Percentiles rank a stretch among this genome's conserved stretches.
phyloP scores from a whole-genome alignment of 2,797 vertebrate species.

The Falco berigora region DNA sequence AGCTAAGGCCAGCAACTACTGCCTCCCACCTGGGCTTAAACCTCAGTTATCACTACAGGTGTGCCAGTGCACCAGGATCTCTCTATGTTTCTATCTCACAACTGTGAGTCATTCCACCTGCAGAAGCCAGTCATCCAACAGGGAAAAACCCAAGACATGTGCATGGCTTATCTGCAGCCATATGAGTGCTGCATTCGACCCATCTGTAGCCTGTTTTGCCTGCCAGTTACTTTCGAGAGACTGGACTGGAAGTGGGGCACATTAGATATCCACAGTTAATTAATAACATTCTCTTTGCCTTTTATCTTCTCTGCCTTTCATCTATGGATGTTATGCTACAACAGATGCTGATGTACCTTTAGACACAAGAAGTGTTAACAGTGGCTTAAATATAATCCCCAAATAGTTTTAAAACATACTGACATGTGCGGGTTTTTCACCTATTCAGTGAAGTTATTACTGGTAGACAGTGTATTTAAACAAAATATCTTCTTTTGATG shows the following conservation, averaged over 20 bases:
- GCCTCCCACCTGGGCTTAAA: not conserved
- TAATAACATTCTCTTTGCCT: slow-evolving; percentile 25
- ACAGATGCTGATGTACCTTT: slow-evolving; percentile 13
- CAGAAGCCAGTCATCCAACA: not conserved
- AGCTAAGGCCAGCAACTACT: not conserved
- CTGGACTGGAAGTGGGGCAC: not conserved
- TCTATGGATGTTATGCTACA: not conserved
- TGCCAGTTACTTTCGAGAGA: not conserved
- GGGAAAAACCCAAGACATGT: not conserved
- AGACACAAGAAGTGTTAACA: slow-evolving; percentile 1
- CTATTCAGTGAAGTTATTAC: not conserved
- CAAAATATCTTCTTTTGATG: slow-evolving; percentile 53
- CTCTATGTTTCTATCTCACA: not conserved
- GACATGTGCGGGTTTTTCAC: not conserved
- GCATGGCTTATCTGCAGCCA: not conserved
- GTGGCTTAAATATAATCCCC: slow-evolving; percentile 24
- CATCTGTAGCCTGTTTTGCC: not conserved
- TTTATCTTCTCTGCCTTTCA: slow-evolving; percentile 58
- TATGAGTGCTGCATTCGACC: not conserved
- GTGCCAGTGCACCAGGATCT: not conserved
- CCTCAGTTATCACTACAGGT: not conserved
- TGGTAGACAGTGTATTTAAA: slow-evolving; percentile 33
- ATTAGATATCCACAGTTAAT: slow-evolving; percentile 20
- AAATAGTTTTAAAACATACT: not conserved
- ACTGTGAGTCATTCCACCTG: not conserved